phyloP scores from a whole-genome alignment of 2,797 vertebrate species.

The Stomatorhinus walkeri region DNA sequence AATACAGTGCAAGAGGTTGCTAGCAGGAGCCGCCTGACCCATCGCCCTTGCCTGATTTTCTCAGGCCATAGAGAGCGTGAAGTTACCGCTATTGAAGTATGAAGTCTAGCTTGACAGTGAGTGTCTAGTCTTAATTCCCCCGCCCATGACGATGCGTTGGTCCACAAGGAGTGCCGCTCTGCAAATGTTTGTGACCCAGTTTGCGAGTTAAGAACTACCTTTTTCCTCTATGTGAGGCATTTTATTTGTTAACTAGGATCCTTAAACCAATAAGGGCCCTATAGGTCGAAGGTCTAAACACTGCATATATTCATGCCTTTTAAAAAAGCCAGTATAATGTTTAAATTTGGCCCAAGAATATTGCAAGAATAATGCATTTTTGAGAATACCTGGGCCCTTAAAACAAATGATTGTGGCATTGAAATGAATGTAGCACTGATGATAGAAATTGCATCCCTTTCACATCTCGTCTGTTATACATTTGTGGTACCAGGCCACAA shows the following conservation, averaged over 20 bases:
- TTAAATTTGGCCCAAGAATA: not conserved
- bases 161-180: not conserved
- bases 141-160: not conserved
- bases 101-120: not conserved
- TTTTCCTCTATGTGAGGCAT: not conserved
- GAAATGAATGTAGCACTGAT: not conserved
- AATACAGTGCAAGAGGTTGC: not conserved
- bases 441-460: not conserved
- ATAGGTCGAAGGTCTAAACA: not conserved
- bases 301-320: not conserved
- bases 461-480: not conserved
- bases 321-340: not conserved
- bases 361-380: not conserved
- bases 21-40: not conserved
- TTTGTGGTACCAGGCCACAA: not conserved
- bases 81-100: not conserved
- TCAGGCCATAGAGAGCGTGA: not conserved
- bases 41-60: not conserved
- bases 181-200: slow-evolving; percentile 2
- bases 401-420: not conserved
- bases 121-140: not conserved
- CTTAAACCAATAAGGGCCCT: not conserved
- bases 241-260: not conserved
- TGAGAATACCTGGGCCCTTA: not conserved
- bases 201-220: not conserved